phyloP scores from a whole-genome alignment of 2,797 vertebrate genomes.

The Siniperca scherzeri region DNA sequence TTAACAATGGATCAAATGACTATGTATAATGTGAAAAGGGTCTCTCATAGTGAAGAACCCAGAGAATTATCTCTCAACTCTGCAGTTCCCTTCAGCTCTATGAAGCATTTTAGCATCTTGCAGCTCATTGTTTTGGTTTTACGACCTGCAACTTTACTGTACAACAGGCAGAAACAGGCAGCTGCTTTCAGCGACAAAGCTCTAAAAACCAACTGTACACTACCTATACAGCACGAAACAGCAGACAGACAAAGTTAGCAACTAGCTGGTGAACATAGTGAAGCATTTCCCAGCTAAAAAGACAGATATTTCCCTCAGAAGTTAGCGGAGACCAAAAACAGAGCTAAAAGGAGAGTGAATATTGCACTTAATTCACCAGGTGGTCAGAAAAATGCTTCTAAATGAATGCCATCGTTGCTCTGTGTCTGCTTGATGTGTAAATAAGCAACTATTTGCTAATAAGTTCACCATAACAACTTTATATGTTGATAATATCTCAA shows the following conservation, averaged over 20 bases:
- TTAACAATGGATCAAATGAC: not conserved
- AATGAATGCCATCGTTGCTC: not conserved
- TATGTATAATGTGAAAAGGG: not conserved
- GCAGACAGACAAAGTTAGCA: not conserved
- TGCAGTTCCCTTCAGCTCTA: no score
- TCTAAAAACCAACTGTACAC: not conserved
- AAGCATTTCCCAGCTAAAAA: not conserved
- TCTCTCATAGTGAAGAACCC: not conserved
- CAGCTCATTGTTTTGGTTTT: no score
- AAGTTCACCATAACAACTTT: not conserved
- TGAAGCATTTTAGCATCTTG: no score
- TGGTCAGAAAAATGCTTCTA: not conserved
- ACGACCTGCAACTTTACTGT: no score
- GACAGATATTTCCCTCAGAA: not conserved
- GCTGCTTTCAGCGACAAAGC: no score
- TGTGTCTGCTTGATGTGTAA: not conserved
- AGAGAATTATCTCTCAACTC: not conserved
- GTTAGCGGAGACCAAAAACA: not conserved
- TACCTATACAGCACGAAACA: not conserved
- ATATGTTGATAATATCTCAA: not conserved
- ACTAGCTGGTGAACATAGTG: not conserved
- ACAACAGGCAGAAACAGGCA: no score
- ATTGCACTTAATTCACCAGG: not conserved
- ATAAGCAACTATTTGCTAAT: not conserved
- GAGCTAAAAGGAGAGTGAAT: not conserved